Evolutionary conservation across 2,797 vertebrate species (phyloP).

Genomic region (Bovichtus diacanthus): DNA sequence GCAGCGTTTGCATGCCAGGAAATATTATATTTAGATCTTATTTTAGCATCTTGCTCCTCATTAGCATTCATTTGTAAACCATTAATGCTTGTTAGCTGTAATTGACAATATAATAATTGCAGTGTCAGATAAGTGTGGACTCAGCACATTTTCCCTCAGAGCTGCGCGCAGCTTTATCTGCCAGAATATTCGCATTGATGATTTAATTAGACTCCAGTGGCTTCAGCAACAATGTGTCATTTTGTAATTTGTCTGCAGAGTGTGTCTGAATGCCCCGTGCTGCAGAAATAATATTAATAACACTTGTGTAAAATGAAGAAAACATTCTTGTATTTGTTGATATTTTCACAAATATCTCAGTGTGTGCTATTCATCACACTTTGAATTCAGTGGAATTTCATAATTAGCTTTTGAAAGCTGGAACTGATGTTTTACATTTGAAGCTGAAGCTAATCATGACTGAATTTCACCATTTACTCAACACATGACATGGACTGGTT

Average conservation of each 20-base stretch:
- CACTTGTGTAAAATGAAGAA: background rate
- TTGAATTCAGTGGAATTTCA: background rate
- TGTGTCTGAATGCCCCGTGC: background rate
- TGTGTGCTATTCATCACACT: background rate
- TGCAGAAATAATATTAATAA: background rate
- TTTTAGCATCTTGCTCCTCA: background rate
- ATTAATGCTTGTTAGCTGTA: background rate
- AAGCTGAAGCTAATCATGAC: background rate
- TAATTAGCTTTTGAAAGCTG: background rate
- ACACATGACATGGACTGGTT: background rate
- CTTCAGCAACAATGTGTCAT: background rate
- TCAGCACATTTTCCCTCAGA: background rate
- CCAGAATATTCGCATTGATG: too few species aligned
- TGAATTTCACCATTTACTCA: background rate
- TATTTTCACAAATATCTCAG: background rate
- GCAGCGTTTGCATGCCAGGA: background rate
- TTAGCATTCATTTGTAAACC: background rate
- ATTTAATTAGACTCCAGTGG: slow-evolving; percentile 6
- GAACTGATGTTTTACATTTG: background rate
- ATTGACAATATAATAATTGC: background rate
- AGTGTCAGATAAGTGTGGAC: background rate
- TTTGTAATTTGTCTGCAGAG: background rate
- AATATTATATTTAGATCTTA: background rate
- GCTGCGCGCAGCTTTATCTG: background rate
- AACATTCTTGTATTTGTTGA: background rate